A percentile compares a stretch with the other conserved stretches of the same genome.
phyloP scores from a whole-genome alignment of 2,797 vertebrate species.

The Austrolebias charrua region DNA sequence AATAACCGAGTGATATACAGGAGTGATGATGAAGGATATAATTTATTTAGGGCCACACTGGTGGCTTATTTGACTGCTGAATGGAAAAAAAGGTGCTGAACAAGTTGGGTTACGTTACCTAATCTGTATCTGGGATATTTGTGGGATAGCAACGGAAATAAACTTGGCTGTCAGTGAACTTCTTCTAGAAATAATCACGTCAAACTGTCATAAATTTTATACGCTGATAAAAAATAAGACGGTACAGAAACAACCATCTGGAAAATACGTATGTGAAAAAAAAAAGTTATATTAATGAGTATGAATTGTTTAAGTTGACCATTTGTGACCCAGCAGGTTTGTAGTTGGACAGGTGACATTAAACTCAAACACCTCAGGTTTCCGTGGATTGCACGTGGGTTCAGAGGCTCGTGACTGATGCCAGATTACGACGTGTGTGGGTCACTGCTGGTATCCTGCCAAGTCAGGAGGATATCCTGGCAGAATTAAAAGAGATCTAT shows the following conservation, averaged over 20 bases:
- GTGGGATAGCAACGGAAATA: constrained; percentile 11
- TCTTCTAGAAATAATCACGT: constrained; percentile 6
- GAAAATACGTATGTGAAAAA: constrained; percentile 5
- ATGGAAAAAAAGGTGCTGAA: background rate
- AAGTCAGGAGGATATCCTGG: constrained; percentile 57
- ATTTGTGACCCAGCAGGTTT: constrained; percentile 29
- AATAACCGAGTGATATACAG: background rate
- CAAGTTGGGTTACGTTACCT: background rate
- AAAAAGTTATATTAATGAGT: background rate
- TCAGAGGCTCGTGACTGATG: constrained; percentile 59
- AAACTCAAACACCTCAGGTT: constrained; percentile 51
- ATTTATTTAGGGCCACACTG: background rate
- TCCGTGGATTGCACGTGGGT: constrained; percentile 54
- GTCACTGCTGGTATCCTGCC: constrained; percentile 44
- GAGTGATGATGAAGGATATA: background rate
- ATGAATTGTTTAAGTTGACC: constrained; percentile 16
- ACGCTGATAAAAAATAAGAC: constrained; percentile 22
- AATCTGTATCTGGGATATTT: constrained; percentile 8
- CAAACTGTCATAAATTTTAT: constrained; percentile 8
- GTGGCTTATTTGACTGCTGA: background rate
- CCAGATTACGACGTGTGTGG: constrained; percentile 61
- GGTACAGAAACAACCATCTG: constrained; percentile 2
- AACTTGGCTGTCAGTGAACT: constrained; percentile 4
- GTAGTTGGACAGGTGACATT: constrained; percentile 49
- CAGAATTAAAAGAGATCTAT: constrained; percentile 45